Percentiles rank a stretch among this genome's conserved stretches.
Evolutionary conservation across 2,113 vertebrate species (phyloP).

Genomic region (Lontra canadensis): DNA sequence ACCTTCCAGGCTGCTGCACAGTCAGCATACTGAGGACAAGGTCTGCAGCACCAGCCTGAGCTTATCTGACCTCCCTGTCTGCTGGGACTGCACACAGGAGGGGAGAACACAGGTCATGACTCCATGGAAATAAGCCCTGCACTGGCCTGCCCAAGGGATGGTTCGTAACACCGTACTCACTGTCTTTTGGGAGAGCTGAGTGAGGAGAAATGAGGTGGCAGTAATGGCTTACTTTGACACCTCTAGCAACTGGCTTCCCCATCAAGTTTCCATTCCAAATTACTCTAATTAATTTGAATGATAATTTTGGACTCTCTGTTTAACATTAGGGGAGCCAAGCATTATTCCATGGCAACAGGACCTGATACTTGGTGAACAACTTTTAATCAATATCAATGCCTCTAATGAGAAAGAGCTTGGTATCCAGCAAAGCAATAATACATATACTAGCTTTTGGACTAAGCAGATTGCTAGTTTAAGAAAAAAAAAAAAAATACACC

Average conservation of each 20-base stretch:
- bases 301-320: constrained; percentile 4
- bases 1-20: not conserved
- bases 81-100: not conserved
- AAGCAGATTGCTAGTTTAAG: not conserved
- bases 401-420: constrained; percentile 79
- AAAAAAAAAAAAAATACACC: not conserved
- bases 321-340: not conserved
- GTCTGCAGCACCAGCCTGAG: not conserved
- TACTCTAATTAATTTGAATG: constrained; percentile 37
- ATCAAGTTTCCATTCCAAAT: constrained; percentile 8
- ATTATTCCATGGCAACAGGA: constrained; percentile 57
- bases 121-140: not conserved
- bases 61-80: not conserved
- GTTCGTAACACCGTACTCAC: not conserved
- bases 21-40: not conserved
- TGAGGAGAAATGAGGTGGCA: not conserved
- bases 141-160: not conserved
- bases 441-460: constrained; percentile 48
- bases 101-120: not conserved
- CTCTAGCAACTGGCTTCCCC: constrained; percentile 7
- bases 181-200: not conserved
- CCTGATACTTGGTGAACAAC: constrained; percentile 73
- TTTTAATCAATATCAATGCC: constrained; percentile 77
- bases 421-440: constrained; percentile 79
- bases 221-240: not conserved